phyloP scores from a whole-genome alignment of 1,140 invertebrate species.

The Leptonema lineaticorne region DNA sequence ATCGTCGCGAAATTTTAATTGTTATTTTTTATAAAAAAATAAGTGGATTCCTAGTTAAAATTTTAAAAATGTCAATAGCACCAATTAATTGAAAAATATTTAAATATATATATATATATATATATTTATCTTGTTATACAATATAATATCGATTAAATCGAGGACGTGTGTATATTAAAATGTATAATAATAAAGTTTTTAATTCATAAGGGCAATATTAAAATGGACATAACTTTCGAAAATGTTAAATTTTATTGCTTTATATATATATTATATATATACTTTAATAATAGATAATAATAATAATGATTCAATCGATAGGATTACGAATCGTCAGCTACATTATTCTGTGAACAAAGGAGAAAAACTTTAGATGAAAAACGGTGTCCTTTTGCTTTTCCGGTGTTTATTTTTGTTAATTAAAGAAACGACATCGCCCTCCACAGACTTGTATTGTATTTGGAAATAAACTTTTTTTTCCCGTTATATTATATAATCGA shows the following conservation, averaged over 20 bases:
- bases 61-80: constrained; percentile 4
- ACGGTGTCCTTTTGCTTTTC: constrained; percentile 10
- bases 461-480: neutral
- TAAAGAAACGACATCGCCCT: neutral
- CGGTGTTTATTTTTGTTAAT: neutral
- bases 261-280: too few species aligned
- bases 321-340: neutral
- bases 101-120: constrained; percentile 8
- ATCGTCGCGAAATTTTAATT: too few species aligned
- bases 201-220: neutral
- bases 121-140: too few species aligned
- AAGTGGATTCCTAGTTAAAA: too few species aligned
- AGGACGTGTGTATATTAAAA: constrained; percentile 8
- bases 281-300: too few species aligned
- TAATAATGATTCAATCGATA: too few species aligned
- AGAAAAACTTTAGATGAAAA: neutral
- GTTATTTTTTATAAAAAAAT: too few species aligned
- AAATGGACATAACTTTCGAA: constrained; percentile 7
- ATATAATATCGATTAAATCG: neutral
- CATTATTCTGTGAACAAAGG: neutral
- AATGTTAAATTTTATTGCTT: neutral
- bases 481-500: neutral
- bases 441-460: neutral
- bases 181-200: neutral
- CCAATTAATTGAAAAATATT: constrained; percentile 19